Conservation (phyloP, 2,888 invertebrate genomes). For the Blastobasis adustella region DNA sequence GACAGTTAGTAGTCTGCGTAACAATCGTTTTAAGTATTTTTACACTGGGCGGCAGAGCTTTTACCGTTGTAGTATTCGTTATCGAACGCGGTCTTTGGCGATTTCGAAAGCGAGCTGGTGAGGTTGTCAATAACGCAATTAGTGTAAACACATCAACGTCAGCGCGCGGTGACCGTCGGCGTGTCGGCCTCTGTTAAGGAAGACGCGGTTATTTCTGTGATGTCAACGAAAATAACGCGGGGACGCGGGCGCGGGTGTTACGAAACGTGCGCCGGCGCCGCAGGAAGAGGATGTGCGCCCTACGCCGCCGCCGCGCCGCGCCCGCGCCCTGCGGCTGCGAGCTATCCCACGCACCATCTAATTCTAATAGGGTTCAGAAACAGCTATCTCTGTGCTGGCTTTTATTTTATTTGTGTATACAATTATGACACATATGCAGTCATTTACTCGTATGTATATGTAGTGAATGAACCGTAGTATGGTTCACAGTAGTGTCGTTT, state of each 20-base stretch:
- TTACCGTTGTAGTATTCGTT: background rate
- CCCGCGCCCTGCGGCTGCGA: slow-evolving; percentile 4
- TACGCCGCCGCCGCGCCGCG: slow-evolving; percentile 18
- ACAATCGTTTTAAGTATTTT: background rate
- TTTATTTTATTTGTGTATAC: slow-evolving; percentile 7
- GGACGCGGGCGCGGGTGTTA: slow-evolving; percentile 46
- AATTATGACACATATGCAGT: slow-evolving; percentile 2
- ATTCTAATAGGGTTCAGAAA: slow-evolving; percentile 15
- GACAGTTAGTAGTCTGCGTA: slow-evolving; percentile 20
- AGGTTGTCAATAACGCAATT: slow-evolving; percentile 69
- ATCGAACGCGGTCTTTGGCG: slow-evolving; percentile 2
- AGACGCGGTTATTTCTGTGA: slow-evolving; percentile 68
- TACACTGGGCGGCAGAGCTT: background rate
- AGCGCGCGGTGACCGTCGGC: slow-evolving; percentile 47
- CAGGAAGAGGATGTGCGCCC: slow-evolving; percentile 63
- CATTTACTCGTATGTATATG: no score
- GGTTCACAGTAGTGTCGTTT: no score
- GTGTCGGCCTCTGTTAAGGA: slow-evolving; percentile 46
- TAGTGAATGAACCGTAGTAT: no score
- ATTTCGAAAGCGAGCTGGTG: slow-evolving; percentile 50
- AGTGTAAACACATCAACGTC: slow-evolving; percentile 70
- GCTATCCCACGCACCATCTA: slow-evolving; percentile 26
- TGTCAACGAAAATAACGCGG: slow-evolving; percentile 70
- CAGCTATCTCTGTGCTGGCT: slow-evolving; percentile 8
- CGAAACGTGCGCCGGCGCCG: slow-evolving; percentile 44